Base-by-base conservation (phyloP, 2,888 invertebrate species). In the Pristionchus fissidentatus region DNA sequence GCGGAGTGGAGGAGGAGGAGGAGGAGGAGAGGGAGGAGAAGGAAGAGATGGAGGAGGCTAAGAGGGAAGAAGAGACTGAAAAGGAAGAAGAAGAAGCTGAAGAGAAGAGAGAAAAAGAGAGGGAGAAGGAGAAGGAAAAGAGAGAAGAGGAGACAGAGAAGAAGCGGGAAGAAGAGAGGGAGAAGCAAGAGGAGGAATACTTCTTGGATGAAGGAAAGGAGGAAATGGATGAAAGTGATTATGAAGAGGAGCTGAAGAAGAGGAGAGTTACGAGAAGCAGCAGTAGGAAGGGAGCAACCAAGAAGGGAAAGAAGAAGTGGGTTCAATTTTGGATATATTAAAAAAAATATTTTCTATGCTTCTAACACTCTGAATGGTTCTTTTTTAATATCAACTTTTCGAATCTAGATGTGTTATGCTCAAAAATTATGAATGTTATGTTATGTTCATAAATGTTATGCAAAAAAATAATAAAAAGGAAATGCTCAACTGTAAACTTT, bases 111-210 rank as follows among this genome's bases (percentile, higher is more conserved):
- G 26, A 26, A 62, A 10, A 62, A n/a, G n/a, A 26, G 62, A n/a
- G n/a, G 29, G 26, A n/a, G n/a, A n/a, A 26, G 62, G 62, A n/a
- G 26, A 26, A 62, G 62, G n/a, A n/a, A 26, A n/a, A 62, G 49
- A 49, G 49, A 49, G 49, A 49, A 19, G 49, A n/a, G n/a, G 62
- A 62, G 62, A 62, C 13, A 62, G 62, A 10, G 62, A 62, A n/a
- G 62, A 8, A 62, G 62, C 8, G 62, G 29, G 62, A 26, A n/a
- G n/a, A 26, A 8, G 62, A 62, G 62, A 62, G n/a, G 62, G n/a
- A 62, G 62, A 62, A n/a, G 62, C 13, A n/a, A n/a, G n/a, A n/a
- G n/a, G n/a, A n/a, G n/a, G n/a, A n/a, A n/a, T n/a, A n/a, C n/a
- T n/a, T n/a, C n/a, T n/a, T n/a, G n/a, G n/a, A n/a, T n/a, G n/a